These are phyloP conservation scores for Clitarchus hookeri DNA, from an alignment of 2,888 invertebrate species.

Conservation along the genomic window DNA sequence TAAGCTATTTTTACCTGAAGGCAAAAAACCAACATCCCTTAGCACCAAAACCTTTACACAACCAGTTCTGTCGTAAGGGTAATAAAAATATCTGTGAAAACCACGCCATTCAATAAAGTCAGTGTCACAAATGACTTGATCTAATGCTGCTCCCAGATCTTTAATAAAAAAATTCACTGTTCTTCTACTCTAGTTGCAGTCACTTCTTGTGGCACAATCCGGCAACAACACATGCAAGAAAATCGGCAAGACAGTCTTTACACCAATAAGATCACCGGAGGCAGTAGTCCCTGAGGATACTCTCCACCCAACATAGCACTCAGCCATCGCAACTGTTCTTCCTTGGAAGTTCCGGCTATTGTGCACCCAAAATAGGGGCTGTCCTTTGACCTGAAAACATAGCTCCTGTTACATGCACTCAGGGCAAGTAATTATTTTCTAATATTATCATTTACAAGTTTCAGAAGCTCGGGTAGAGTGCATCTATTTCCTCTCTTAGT, in stretches of 20 bases:
- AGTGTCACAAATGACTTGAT: no score
- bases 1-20: no score
- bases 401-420: background rate
- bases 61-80: no score
- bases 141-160: no score
- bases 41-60: no score
- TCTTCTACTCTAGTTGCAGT: no score
- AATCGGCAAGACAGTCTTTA: background rate
- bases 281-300: slow-evolving; percentile 64
- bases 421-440: no score
- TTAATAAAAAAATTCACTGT: no score
- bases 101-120: no score
- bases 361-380: slow-evolving; percentile 81
- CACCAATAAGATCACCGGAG: slow-evolving; percentile 49
- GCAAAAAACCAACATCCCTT: no score
- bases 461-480: background rate
- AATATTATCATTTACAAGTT: background rate
- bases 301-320: slow-evolving; percentile 77
- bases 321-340: slow-evolving; percentile 78
- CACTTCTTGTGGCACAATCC: background rate
- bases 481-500: background rate
- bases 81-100: no score
- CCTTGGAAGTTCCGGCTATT: slow-evolving; percentile 74
- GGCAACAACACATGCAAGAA: background rate
- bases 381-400: slow-evolving; percentile 66